Conservation (phyloP, 2,888 invertebrate genomes). For the Nomada fabriciana region DNA sequence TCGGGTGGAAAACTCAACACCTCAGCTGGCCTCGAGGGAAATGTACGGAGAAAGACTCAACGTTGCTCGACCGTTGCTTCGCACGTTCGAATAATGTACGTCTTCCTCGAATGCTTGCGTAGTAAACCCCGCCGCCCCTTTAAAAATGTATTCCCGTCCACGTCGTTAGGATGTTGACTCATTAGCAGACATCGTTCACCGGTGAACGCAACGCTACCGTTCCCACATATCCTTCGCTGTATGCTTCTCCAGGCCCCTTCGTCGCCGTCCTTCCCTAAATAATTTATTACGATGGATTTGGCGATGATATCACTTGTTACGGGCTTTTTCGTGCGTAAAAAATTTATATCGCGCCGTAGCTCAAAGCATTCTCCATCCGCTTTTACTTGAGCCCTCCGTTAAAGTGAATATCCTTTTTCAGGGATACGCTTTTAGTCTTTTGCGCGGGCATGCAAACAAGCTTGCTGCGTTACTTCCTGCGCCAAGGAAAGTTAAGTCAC, state of each 20-base stretch:
- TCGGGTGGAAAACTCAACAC: conserved; percentile 54
- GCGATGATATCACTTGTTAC: conserved; percentile 15
- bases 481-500: neutral
- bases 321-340: conserved; percentile 4
- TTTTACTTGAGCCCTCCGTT: neutral
- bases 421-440: neutral
- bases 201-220: neutral
- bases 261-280: conserved; percentile 12
- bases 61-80: conserved; percentile 44
- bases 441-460: neutral
- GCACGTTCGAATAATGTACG: conserved; percentile 31
- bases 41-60: conserved; percentile 61
- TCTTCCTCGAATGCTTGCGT: conserved; percentile 34
- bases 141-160: conserved; percentile 54
- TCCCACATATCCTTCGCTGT: neutral
- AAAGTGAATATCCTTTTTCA: conserved; percentile 4
- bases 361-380: neutral
- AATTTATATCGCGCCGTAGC: conserved; percentile 8
- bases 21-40: conserved; percentile 51
- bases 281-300: conserved; percentile 18
- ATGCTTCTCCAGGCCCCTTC: too few species aligned
- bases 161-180: conserved; percentile 55
- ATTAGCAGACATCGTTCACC: conserved; percentile 49
- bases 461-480: neutral
- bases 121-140: conserved; percentile 19